Base-by-base conservation (phyloP, 2,797 vertebrate species). In the Sorex maritimensis region DNA sequence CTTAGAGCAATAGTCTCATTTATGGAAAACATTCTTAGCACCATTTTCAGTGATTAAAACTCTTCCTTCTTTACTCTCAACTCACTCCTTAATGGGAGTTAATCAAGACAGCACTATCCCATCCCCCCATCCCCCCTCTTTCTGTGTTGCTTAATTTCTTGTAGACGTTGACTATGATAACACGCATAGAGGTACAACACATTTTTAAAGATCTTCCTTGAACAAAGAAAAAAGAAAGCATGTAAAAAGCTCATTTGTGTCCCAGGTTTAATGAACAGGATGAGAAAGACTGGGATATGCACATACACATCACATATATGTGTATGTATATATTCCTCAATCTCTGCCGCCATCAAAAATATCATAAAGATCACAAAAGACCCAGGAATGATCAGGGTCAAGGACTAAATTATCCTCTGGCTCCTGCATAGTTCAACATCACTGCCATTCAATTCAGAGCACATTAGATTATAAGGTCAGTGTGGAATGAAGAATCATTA, bases 391-490 rank as follows among this genome's bases (percentile, higher is more conserved):
- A 97, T 79, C 0, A 82, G 97, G 96, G 96, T 97, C 97, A 97
- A 95, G 94, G 93, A 96, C 92, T 95, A 94, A 98, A 97, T 98
- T 97, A 98, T 97, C 88, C 95, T 90, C 92, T 97, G 97, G 79
- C 58, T 88, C 92, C 93, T 96, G 91, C 97, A 97, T 96, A 98
- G 97, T 94, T 97, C 96, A 97, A 97, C 95, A 97, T 95, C 95
- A 95, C 93, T 97, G 96, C 96, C 83, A 87, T 86, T 97, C 96
- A 95, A 90, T 96, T 97, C 97, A 95, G 96, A 96, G 92, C 93
- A 97, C 96, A 94, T 95, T 97, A 97, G 97, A 98, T 97, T 98
- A 97, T 96, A 98, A 98, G 93, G 97, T 98, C 96, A 98, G 85
- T 95, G 82, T 83, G 71, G 95, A 98, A 26, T 69, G 93, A 96